Evolutionary conservation across 2,113 vertebrate species (phyloP), one percentile per base, ranked within the genome.

Genomic region (Periophthalmus modestus): DNA sequence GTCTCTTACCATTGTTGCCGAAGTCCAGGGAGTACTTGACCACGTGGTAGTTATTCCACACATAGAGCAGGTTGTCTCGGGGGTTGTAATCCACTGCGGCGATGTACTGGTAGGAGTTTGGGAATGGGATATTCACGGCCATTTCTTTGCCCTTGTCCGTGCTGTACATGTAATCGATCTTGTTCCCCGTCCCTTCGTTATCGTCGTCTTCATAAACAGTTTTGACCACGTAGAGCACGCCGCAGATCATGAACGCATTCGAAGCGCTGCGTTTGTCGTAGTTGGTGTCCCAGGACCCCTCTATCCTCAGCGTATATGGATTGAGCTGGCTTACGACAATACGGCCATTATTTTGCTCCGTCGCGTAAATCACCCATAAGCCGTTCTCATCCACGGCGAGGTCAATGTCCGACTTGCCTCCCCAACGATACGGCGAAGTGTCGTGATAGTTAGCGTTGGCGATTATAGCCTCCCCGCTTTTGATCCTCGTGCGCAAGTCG

Each of bases 81-180:
- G 98, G 97, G 89, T 99, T 99, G 93, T 99, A 99, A 96, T 98
- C 97, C 96, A 99, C 98, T 71, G 98, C 97, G 62, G 98, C 96
- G 50, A 99, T 97, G 89, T 99, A 99, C 88, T 98, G 98, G 91
- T 99, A 99, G 16, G 98, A 99, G 81, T 99, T 99, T 33, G 98
- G 98, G 79, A 99, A 99, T 0, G 96, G 95, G 50, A 99, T 95
- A 87, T 95, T 96, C 61, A 98, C 92, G 68, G 93, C 89, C 47
- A 94, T 95, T 88, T 98, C 98, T 70, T 96, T 97, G 89, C 94
- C 95, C 86, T 96, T 96, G 63, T 98, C 96, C 0, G 98, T 99
- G 87, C 96, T 98, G 88, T 98, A 99, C 89, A 98, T 95, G 81
- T 99, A 99, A 92, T 99, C 98, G 69, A 99, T 99, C 89, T 99